Evolutionary conservation across 2,113 vertebrate species (phyloP).

Genomic region (Pteronura brasiliensis): DNA sequence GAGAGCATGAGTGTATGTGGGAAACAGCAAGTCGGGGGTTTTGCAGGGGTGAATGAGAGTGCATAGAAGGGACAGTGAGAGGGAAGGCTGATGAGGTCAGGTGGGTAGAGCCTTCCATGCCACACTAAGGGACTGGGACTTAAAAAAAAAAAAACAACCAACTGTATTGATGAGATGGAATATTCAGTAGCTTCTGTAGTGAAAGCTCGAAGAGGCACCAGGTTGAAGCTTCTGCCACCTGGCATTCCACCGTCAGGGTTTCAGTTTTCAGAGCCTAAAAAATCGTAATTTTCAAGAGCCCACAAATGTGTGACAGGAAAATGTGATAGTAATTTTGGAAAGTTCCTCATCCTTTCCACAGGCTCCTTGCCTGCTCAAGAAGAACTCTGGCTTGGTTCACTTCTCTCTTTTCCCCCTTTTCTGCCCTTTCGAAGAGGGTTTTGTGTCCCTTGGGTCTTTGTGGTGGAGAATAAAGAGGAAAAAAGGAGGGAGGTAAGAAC

Average conservation of each 20-base stretch:
- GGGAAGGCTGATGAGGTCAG: not conserved
- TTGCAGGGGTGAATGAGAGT: not conserved
- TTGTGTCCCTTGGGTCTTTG: not conserved
- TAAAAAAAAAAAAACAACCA: not conserved
- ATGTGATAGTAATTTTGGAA: not conserved
- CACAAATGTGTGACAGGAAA: not conserved
- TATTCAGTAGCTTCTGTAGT: not conserved
- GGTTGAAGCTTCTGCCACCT: not conserved
- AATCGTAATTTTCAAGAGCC: not conserved
- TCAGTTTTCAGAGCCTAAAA: not conserved
- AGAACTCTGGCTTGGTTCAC: rapidly evolving
- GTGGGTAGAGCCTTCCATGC: too few species aligned
- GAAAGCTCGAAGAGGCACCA: not conserved
- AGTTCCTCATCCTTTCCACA: not conserved
- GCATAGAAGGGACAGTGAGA: not conserved
- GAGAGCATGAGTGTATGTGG: rapidly evolving
- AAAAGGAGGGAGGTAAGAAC: not conserved
- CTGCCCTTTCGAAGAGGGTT: not conserved
- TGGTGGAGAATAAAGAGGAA: not conserved
- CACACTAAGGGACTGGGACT: not conserved
- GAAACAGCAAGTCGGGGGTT: not conserved
- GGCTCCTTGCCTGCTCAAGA: not conserved
- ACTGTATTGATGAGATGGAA: not conserved
- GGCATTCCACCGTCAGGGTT: too few species aligned
- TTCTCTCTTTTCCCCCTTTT: not conserved